Evolutionary conservation across 2,113 vertebrate species (phyloP), one percentile per base, ranked within the genome.

Genomic region (Bufo gargarizans): DNA sequence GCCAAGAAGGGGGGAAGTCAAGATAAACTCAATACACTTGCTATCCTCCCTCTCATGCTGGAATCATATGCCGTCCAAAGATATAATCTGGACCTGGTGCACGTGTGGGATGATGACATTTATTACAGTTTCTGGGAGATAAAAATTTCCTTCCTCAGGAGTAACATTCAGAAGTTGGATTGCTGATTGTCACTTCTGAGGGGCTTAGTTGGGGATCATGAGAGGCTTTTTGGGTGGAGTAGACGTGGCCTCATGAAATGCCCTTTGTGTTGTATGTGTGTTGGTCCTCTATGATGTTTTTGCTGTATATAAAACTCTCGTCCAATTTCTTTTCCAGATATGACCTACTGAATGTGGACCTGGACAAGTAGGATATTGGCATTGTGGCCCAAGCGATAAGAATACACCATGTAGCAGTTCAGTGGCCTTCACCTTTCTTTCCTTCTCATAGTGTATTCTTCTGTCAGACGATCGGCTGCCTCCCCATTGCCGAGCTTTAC

Each of bases 401-500:
- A n/a, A 63, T 43, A 6, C 19, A 55, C n/a, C 47, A 88, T 84
- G 87, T 72, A 71, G 3, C 58, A 16, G 6, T 17, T 88, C 9
- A 16, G 14, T 17, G 56, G 13, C 58, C 58, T 88, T 4, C 50
- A 84, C 17, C 59, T 61, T 69, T 89, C 61, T 50, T 85, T 16
- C 63, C 10, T 4, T 88, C 16, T 89, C 90, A 53, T 79, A 91
- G 7, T 83, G 83, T 12, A 84, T 59, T 91, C 89, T 47, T 91
- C 89, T 47, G 88, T 89, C 56, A 4, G 78, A 49, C 1, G 78
- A 83, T 8, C 79, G 71, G 14, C 84, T 89, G 43, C 77, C 84
- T 16, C 82, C n/a, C 63, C 82, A 61, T 89, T 91, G 61, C 91
- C 89, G 53, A 90, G 90, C 87, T 96, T 94, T 92, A 91, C 90